Evolutionary conservation across 2,113 vertebrate genomes (phyloP).

Genomic region (Epinephelus fuscoguttatus): DNA sequence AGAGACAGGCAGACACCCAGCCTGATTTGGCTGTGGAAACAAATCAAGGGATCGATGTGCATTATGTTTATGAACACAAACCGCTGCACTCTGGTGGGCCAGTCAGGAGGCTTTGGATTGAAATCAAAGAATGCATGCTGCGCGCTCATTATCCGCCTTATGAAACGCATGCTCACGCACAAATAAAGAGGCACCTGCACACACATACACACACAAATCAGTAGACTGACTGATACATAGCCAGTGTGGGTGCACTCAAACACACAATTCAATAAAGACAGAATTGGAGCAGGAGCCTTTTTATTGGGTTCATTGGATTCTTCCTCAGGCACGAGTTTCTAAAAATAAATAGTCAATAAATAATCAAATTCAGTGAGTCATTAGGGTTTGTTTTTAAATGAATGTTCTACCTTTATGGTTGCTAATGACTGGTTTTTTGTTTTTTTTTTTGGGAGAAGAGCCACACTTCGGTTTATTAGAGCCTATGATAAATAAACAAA

Average conservation of each 20-base stretch:
- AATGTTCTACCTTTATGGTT: not conserved
- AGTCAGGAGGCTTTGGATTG: conserved; percentile 21
- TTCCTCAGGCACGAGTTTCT: conserved; percentile 25
- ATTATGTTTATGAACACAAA: conserved; percentile 71
- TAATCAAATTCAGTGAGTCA: conserved; percentile 28
- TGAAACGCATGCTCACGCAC: conserved; percentile 9
- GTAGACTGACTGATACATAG: conserved; percentile 34
- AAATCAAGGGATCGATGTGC: conserved; percentile 61
- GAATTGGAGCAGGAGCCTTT: conserved; percentile 45
- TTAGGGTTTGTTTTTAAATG: conserved; percentile 6
- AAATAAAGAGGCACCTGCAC: conserved; percentile 18
- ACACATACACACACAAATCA: conserved; percentile 13
- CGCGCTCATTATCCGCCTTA: conserved; percentile 38
- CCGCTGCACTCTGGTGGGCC: conserved; percentile 1
- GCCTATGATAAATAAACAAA: not conserved
- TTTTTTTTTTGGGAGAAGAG: not conserved
- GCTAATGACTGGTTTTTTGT: conserved; percentile 1
- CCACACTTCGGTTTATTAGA: not conserved
- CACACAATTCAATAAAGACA: conserved; percentile 32
- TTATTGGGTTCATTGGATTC: conserved; percentile 48
- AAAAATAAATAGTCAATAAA: conserved; percentile 41
- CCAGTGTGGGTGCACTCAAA: conserved; percentile 3
- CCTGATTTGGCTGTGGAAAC: conserved; percentile 55
- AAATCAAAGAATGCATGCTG: conserved; percentile 34
- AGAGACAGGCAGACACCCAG: conserved; percentile 48